Base-by-base conservation (phyloP, 2,797 vertebrate species). In the Onychomys arenicola region DNA sequence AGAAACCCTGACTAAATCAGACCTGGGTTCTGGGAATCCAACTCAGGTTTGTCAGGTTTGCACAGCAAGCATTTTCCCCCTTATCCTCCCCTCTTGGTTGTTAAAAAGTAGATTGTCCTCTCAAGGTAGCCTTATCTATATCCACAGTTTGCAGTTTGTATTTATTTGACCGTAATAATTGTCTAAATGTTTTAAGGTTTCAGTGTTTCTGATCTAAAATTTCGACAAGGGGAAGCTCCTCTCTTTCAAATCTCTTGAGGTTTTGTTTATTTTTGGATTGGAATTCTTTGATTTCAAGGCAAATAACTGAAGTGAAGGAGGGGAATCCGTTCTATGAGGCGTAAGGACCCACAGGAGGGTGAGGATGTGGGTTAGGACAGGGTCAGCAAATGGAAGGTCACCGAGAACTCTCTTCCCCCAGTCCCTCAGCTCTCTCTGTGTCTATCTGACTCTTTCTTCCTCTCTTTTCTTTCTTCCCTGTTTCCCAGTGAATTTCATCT, bases 201-300 rank as follows among this genome's bases (percentile, higher is more conserved):
- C 71, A 65, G 19, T 86, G 25, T n/a, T 52, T 65, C 82, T 82
- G 6, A 80, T 23, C 32, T 71, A 89, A 82, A 67, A 82, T 37
- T 17, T 57, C 4, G 32, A 77, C 37, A 89, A 57, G 78, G 49
- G n/a, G 85, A 57, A 85, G 52, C 65, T 37, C 11, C 3, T n/a
- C n/a, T 25, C 86, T 77, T 86, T 83, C 88, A 63, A 63, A 34
- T 93, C n/a, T 3, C 57, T 91, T 85, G 25, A 76, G 43, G 5
- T 86, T 82, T 93, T 63, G 27, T 77, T 93, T 86, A 55, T 27
- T 63, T 77, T 40, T 93, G 17, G 78, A 14, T 89, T 77, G 71
- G 23, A 92, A 76, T 73, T 87, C 16, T 61, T n/a, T 92, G 13
- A 37, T 84, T 77, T 4, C 25, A 76, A 81, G 87, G 52, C 57